These are phyloP conservation scores for Cantharis lateralis DNA, from an alignment of 2,888 invertebrate genomes.

Conservation along the genomic window DNA sequence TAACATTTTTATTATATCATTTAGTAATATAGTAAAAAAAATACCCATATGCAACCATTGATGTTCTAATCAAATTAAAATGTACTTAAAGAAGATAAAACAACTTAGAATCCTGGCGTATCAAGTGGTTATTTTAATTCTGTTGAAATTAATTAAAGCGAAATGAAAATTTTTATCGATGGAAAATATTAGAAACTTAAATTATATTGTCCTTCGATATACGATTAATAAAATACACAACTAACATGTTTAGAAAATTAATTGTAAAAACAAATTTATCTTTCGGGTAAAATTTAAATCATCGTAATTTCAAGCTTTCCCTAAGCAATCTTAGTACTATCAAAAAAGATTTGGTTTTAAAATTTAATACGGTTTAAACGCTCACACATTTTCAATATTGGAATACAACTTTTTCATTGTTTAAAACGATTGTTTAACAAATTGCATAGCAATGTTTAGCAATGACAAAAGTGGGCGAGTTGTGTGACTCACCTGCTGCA, in stretches of 20 bases:
- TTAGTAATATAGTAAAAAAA: neutral
- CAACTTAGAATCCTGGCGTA: neutral
- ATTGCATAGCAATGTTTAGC: conserved; percentile 40
- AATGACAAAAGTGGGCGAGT: conserved; percentile 39
- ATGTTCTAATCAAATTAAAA: neutral
- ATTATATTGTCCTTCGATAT: neutral
- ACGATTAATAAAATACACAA: neutral
- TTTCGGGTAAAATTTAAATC: neutral
- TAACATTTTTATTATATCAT: neutral
- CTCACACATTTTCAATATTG: neutral
- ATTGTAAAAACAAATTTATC: neutral
- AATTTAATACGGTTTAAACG: neutral
- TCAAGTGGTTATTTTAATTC: too few species aligned
- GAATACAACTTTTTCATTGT: neutral
- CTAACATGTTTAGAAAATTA: neutral
- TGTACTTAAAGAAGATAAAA: neutral
- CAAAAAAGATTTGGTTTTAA: neutral
- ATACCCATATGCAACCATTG: neutral
- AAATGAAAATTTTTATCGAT: neutral
- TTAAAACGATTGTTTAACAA: conserved; percentile 10
- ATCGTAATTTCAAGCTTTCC: neutral
- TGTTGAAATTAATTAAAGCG: neutral
- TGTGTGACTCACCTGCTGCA: conserved; percentile 53
- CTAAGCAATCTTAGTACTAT: neutral
- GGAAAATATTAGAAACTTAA: neutral